Evolutionary conservation across 2,113 vertebrate species (phyloP).

Genomic region (Mola mola): DNA sequence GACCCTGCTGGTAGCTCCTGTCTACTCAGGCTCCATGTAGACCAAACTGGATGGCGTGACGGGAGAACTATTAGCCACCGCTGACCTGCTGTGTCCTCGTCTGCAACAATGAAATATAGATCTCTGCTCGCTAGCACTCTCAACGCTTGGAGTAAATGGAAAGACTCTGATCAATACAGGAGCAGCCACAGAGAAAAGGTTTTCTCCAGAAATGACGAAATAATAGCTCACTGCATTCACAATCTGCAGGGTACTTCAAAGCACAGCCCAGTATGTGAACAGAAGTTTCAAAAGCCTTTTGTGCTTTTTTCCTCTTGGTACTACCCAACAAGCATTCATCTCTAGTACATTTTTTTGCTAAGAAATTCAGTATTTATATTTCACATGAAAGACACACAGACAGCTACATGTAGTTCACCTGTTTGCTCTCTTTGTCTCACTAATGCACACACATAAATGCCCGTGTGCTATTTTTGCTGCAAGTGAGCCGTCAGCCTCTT

Average conservation of each 20-base stretch:
- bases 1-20: conserved; percentile 5
- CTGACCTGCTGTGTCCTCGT: conserved; percentile 11
- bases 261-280: conserved; percentile 1
- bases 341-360: conserved; percentile 32
- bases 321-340: background rate
- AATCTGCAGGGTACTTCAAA: conserved; percentile 18
- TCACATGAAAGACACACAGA: conserved; percentile 8
- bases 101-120: conserved; percentile 36
- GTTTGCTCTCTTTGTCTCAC: conserved; percentile 37
- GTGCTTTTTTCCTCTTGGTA: conserved; percentile 25
- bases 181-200: conserved; percentile 16
- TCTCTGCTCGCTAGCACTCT: conserved; percentile 12
- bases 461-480: conserved; percentile 51
- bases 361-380: conserved; percentile 38
- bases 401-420: conserved; percentile 20
- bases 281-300: conserved; percentile 53
- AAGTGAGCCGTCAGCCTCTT: conserved; percentile 59
- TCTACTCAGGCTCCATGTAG: conserved; percentile 8
- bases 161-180: conserved; percentile 47
- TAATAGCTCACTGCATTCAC: conserved; percentile 29
- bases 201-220: conserved; percentile 37
- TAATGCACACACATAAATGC: conserved; percentile 49
- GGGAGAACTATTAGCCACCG: conserved; percentile 64
- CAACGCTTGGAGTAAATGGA: conserved; percentile 14
- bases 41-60: conserved; percentile 46